phyloP scores from a whole-genome alignment of 2,113 vertebrate species.

The Maccullochella peelii region DNA sequence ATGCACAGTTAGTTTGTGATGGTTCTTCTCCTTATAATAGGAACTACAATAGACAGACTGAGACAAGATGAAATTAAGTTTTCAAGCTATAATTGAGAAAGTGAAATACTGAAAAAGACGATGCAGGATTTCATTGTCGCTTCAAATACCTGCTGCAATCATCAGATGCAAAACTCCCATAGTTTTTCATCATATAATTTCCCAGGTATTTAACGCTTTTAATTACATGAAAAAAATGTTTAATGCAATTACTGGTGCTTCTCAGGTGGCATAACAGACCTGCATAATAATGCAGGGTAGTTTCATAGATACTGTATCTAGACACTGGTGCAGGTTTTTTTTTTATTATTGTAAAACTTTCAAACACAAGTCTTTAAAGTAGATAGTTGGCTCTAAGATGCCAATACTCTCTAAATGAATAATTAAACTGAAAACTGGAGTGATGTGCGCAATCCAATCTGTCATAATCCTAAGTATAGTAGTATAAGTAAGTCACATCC shows the following conservation, averaged over 20 bases:
- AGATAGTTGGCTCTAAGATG: background rate
- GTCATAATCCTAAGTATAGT: background rate
- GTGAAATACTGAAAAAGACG: background rate
- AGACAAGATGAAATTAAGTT: background rate
- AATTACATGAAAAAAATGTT: constrained; percentile 17
- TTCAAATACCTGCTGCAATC: constrained; percentile 6
- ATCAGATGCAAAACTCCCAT: background rate
- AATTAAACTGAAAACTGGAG: background rate
- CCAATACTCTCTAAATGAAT: background rate
- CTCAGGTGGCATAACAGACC: background rate
- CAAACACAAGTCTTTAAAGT: background rate
- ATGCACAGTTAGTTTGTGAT: background rate
- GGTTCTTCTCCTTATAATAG: background rate
- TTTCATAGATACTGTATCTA: background rate
- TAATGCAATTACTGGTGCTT: background rate
- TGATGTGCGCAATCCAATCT: background rate
- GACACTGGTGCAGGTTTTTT: background rate
- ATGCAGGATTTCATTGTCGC: background rate
- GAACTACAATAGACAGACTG: background rate
- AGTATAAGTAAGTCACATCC: too few species aligned
- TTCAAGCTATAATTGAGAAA: background rate
- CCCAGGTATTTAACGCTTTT: background rate
- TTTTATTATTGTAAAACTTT: background rate
- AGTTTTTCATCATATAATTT: background rate
- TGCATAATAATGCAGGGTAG: background rate